These are phyloP conservation scores for Adoxophyes honmai DNA, from an alignment of 1,140 invertebrate genomes.

Conservation along the genomic window DNA sequence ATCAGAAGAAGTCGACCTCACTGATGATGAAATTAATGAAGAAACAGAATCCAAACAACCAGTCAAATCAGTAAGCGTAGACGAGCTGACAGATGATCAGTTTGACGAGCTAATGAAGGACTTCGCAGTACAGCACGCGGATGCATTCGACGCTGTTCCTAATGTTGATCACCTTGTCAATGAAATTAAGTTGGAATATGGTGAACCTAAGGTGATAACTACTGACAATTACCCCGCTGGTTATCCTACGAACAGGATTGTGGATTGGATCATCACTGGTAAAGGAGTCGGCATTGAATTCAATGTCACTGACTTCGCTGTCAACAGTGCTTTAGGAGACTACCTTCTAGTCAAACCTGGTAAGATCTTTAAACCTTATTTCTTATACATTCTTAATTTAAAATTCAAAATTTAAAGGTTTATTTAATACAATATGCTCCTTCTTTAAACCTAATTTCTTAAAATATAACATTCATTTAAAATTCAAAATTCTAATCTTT, in stretches of 20 bases:
- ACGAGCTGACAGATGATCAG: slow-evolving; percentile 30
- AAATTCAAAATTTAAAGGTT: too few species aligned
- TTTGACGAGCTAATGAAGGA: slow-evolving; percentile 31
- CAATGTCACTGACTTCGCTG: slow-evolving; percentile 48
- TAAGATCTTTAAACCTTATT: slow-evolving; percentile 28
- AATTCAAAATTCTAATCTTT: too few species aligned
- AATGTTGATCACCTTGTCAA: slow-evolving; percentile 17
- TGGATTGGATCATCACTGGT: slow-evolving; percentile 59
- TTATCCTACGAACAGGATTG: slow-evolving; percentile 46
- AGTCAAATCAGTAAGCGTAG: slow-evolving; percentile 15
- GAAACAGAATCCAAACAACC: background rate
- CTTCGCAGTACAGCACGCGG: slow-evolving; percentile 21
- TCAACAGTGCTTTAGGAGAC: slow-evolving; percentile 48
- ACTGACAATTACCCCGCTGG: slow-evolving; percentile 44
- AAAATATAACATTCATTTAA: too few species aligned
- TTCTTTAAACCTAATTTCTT: too few species aligned
- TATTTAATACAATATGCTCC: too few species aligned
- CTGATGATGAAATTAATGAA: too few species aligned
- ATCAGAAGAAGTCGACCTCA: background rate
- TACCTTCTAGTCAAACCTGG: slow-evolving; percentile 60
- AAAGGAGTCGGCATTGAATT: slow-evolving; percentile 58
- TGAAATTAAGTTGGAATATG: slow-evolving; percentile 31
- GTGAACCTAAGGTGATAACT: slow-evolving; percentile 36
- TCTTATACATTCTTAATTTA: too few species aligned
- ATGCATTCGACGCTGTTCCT: slow-evolving; percentile 28